Percentiles rank a stretch among this genome's conserved stretches.
These are phyloP conservation scores for Hepsetus odoe DNA, from an alignment of 2,113 vertebrate species.

Conservation along the genomic window DNA sequence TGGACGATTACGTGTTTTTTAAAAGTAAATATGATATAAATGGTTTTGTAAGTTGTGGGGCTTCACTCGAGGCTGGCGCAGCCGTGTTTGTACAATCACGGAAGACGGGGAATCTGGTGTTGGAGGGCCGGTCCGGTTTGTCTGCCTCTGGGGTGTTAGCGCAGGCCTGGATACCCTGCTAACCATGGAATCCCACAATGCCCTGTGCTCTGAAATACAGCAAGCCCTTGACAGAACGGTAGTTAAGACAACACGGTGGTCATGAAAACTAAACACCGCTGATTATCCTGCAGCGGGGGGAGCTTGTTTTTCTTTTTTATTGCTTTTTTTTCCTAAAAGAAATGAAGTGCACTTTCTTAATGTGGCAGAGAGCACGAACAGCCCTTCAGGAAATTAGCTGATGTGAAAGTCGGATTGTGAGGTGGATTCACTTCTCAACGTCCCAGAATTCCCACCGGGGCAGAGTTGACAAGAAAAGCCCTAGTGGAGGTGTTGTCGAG, in stretches of 20 bases:
- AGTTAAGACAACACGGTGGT: slow-evolving; percentile 65
- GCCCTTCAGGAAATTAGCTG: slow-evolving; percentile 69
- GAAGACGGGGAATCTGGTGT: slow-evolving; percentile 73
- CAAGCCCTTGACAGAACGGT: slow-evolving; percentile 51
- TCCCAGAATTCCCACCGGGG: slow-evolving; percentile 13
- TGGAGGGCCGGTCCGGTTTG: slow-evolving; percentile 59
- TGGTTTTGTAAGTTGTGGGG: slow-evolving; percentile 96
- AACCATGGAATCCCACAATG: slow-evolving; percentile 74
- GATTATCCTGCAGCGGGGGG: slow-evolving; percentile 62
- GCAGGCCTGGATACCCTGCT: slow-evolving; percentile 70
- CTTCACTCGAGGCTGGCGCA: slow-evolving; percentile 92
- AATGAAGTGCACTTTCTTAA: slow-evolving; percentile 71
- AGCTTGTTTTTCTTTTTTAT: too few relatives aligned
- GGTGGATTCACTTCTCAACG: slow-evolving; percentile 44
- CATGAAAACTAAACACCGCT: slow-evolving; percentile 69
- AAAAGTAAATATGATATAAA: slow-evolving; percentile 80
- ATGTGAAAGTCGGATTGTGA: slow-evolving; percentile 56
- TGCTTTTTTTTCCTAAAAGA: too few relatives aligned
- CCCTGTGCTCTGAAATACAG: slow-evolving; percentile 53
- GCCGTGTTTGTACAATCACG: slow-evolving; percentile 88
- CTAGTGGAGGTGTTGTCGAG: slow-evolving; percentile 39
- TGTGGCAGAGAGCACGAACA: slow-evolving; percentile 47
- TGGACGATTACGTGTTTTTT: slow-evolving; percentile 96
- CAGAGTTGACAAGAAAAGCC: too few relatives aligned
- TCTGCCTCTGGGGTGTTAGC: slow-evolving; percentile 53